Evolutionary conservation across 2,113 vertebrate genomes (phyloP).

Genomic region (Sinocyclocheilus anshuiensis): DNA sequence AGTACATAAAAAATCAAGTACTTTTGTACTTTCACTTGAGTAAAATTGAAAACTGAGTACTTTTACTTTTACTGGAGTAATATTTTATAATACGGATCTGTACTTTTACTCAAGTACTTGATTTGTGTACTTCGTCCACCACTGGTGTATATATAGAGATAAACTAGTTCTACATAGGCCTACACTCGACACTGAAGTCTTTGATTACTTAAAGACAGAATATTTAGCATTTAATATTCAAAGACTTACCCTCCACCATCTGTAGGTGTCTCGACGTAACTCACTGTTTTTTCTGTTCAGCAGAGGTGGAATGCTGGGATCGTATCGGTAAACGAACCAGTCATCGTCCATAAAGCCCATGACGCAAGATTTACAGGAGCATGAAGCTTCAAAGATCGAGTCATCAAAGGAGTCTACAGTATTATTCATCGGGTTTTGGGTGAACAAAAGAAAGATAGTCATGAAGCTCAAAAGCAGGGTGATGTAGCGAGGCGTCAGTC

Average conservation of each 20-base stretch:
- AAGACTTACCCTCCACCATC: constrained; percentile 90
- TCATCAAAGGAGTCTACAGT: constrained; percentile 47
- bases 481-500: not conserved
- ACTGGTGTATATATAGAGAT: too few relatives aligned
- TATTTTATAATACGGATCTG: too few relatives aligned
- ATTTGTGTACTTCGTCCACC: too few relatives aligned
- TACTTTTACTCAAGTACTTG: too few relatives aligned
- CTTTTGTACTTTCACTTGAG: too few relatives aligned
- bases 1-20: too few relatives aligned
- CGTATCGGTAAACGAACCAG: constrained; percentile 88
- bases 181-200: too few relatives aligned
- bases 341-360: constrained; percentile 63
- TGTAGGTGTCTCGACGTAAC: constrained; percentile 82
- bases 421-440: constrained; percentile 20
- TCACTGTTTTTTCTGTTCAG: constrained; percentile 82
- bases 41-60: too few relatives aligned
- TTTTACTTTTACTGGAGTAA: too few relatives aligned
- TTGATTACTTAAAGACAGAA: too few relatives aligned
- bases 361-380: constrained; percentile 9
- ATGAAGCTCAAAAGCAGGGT: not conserved
- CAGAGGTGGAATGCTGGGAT: constrained; percentile 82
- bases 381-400: not conserved
- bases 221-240: not conserved
- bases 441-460: not conserved
- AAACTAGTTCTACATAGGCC: too few relatives aligned